These are phyloP conservation scores for Drosophila novamexicana DNA, from an alignment of 1,140 invertebrate species.

Conservation along the genomic window DNA sequence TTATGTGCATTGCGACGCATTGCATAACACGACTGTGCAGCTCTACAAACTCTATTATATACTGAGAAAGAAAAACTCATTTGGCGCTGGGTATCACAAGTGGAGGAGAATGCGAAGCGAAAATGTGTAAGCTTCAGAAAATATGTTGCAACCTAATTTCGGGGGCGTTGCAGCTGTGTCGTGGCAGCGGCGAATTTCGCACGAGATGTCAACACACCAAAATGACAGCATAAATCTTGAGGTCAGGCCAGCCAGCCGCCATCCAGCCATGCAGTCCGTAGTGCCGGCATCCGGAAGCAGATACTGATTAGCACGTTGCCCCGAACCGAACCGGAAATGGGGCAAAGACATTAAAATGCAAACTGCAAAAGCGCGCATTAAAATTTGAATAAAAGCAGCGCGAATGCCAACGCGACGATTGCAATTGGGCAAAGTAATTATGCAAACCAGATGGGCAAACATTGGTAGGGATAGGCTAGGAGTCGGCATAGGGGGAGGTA, in stretches of 20 bases:
- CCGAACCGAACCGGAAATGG: slow-evolving; percentile 23
- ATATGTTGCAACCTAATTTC: slow-evolving; percentile 37
- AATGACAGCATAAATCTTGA: slow-evolving; percentile 49
- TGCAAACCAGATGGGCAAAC: slow-evolving; percentile 33
- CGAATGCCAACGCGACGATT: slow-evolving; percentile 24
- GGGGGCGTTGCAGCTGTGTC: slow-evolving; percentile 30
- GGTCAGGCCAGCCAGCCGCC: slow-evolving; percentile 21
- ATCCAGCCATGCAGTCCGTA: slow-evolving; percentile 9
- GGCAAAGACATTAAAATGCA: slow-evolving; percentile 43
- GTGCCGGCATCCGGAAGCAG: slow-evolving; percentile 25
- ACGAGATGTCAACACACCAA: slow-evolving; percentile 48
- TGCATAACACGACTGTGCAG: neutral
- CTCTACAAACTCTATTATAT: no score
- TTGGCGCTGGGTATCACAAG: neutral
- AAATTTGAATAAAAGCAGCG: slow-evolving; percentile 44
- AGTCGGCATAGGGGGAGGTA: neutral
- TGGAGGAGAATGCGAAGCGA: neutral
- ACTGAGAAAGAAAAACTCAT: neutral
- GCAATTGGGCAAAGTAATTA: slow-evolving; percentile 47
- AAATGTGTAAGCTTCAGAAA: neutral
- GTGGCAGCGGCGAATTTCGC: slow-evolving; percentile 30
- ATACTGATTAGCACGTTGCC: slow-evolving; percentile 34
- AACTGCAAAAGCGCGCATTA: slow-evolving; percentile 35
- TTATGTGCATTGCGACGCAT: neutral
- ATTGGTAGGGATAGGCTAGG: neutral